Percentiles rank a stretch among this genome's conserved stretches.
Conservation (phyloP, 2,797 vertebrate species). For the Sebastes ruberrimus region DNA sequence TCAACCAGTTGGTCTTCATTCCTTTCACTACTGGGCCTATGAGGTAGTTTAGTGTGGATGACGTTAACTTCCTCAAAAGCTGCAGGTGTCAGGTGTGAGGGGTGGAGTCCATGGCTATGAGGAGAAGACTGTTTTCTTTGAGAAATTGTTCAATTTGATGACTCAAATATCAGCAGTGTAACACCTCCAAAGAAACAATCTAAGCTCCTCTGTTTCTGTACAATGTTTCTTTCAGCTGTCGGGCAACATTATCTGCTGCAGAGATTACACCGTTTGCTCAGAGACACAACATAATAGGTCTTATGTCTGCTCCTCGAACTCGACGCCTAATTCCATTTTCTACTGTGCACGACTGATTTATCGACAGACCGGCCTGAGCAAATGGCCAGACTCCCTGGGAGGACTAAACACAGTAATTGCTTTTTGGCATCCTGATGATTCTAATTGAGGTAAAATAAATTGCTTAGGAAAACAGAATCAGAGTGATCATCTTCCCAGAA, state of each 20-base stretch:
- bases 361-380: constrained; percentile 2
- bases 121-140: not conserved
- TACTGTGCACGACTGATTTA: constrained; percentile 10
- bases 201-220: not conserved
- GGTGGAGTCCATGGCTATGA: constrained; percentile 23
- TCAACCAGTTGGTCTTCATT: constrained; percentile 75
- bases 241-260: constrained; percentile 18
- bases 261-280: constrained; percentile 31
- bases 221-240: constrained; percentile 7
- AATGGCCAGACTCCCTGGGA: constrained; percentile 16
- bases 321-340: constrained; percentile 14
- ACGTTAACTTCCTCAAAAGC: constrained; percentile 27
- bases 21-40: constrained; percentile 31
- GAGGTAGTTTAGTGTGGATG: constrained; percentile 14
- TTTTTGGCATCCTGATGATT: constrained; percentile 43
- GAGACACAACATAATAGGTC: constrained; percentile 11
- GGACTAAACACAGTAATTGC: constrained; percentile 46
- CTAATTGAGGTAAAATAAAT: constrained; percentile 12
- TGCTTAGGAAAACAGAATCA: constrained; percentile 18
- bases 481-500: not conserved
- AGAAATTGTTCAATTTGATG: not conserved
- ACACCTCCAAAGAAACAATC: not conserved
- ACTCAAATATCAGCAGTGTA: not conserved
- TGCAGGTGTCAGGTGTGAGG: not conserved
- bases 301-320: not conserved